A percentile compares a stretch with the other conserved stretches of the same genome.
Evolutionary conservation across 2,888 invertebrate species (phyloP).

Genomic region (Bursaphelenchus okinawaensis): DNA sequence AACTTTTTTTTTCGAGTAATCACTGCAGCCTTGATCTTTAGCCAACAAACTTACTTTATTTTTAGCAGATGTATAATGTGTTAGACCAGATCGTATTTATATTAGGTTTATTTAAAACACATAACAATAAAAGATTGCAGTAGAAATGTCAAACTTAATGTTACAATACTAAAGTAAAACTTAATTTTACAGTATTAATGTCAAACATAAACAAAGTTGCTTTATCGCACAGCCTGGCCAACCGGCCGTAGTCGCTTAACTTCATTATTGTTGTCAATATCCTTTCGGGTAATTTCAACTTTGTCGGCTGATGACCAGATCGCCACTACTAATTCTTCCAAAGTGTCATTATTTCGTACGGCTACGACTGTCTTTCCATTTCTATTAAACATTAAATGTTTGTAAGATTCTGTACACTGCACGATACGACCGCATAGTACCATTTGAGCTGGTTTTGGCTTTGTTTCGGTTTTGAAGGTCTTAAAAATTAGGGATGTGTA

Average conservation of each 20-base stretch:
- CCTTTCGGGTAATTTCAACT: not conserved
- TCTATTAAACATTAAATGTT: not conserved
- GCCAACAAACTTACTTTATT: no score
- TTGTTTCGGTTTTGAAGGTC: not conserved
- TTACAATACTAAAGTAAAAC: no score
- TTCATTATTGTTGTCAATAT: not conserved
- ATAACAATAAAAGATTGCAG: no score
- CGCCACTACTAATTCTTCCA: not conserved
- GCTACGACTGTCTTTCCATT: not conserved
- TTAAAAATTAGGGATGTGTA: slow-evolving; percentile 3
- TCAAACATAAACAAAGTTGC: no score
- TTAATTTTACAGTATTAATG: no score
- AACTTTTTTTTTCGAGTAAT: no score
- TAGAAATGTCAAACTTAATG: no score
- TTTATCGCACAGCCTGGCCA: slow-evolving; percentile 5
- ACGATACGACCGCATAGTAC: slow-evolving; percentile 7
- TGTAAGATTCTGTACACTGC: not conserved
- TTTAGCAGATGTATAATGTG: no score
- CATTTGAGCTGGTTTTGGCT: not conserved
- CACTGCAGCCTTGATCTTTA: no score
- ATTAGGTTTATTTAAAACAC: no score
- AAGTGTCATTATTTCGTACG: not conserved
- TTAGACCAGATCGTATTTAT: no score
- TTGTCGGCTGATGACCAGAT: not conserved
- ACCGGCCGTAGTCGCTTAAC: not conserved